Evolutionary conservation across 2,888 invertebrate genomes (phyloP), one percentile per base, ranked within the genome.

Genomic region (Drosophila borborema): DNA sequence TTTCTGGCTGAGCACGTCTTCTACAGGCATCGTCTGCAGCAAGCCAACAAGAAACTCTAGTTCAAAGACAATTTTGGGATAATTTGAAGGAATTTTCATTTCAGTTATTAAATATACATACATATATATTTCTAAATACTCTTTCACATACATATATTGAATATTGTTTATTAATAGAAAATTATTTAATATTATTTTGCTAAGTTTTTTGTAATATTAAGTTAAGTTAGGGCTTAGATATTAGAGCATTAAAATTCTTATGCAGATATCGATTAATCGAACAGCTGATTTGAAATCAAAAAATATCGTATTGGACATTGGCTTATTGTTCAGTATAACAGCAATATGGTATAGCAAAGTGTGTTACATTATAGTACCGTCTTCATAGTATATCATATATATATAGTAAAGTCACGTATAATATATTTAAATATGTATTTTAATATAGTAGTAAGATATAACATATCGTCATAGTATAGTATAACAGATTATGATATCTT

Each of bases 1-100:
- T 76, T 92, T 4, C 16, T 83, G 1, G 45, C 55, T 2, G 92
- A 92, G 60, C 84, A 74, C 8, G 45, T 38, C 9, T 70, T 69
- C 36, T 48, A 16, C 12, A 38, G 62, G 28, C 23, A 16, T 41
- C 41, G 43, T 5, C 38, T 9, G 20, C 59, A 12, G 3, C 38
- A 4, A 16, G 16, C 34, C 12, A 16, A 2, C 23, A 71, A 70
- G 12, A 69, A n/a, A 6, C 36, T 41, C 0, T 66, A 66, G 34
- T 5, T 12, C 51, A 18, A 34, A 3, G 4, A 1, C 3, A 23
- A 2, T 14, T 38, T 2, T 9, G 10, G 2, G 31, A n/a, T 6
- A n/a, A 6, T 49, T 28, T 18, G 4, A 1, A 48, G 48, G 3
- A 46, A 46, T 4, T 23, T 23, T 3, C 23, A 23, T 23, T 23